Conservation (phyloP, 2,113 vertebrate species). For the Amazona guildingii region DNA sequence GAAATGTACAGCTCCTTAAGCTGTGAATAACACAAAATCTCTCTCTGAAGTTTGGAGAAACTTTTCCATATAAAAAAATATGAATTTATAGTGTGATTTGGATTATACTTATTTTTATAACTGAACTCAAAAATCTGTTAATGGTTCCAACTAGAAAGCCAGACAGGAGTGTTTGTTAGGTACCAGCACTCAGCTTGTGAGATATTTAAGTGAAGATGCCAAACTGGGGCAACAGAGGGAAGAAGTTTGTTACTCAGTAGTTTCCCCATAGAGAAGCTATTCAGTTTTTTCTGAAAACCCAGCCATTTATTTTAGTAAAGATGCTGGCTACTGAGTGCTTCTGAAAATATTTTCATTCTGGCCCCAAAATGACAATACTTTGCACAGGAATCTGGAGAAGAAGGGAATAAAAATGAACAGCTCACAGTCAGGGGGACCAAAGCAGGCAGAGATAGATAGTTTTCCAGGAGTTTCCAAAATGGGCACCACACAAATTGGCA, state of each 20-base stretch:
- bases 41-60: background rate
- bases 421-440: background rate
- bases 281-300: background rate
- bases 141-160: background rate
- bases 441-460: background rate
- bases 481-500: rapidly evolving
- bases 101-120: background rate
- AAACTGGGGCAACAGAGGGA: background rate
- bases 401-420: background rate
- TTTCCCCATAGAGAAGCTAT: background rate
- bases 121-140: background rate
- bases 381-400: background rate
- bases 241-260: background rate
- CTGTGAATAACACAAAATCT: background rate
- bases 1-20: background rate
- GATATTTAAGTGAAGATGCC: background rate
- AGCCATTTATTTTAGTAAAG: background rate
- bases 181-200: background rate
- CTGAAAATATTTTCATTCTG: background rate
- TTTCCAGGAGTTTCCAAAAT: background rate
- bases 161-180: background rate
- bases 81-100: background rate
- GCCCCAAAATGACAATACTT: background rate
- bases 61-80: background rate
- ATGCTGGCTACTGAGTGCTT: background rate